Base-by-base conservation (phyloP, 2,797 vertebrate genomes). In the Yasuhikotakia modesta region DNA sequence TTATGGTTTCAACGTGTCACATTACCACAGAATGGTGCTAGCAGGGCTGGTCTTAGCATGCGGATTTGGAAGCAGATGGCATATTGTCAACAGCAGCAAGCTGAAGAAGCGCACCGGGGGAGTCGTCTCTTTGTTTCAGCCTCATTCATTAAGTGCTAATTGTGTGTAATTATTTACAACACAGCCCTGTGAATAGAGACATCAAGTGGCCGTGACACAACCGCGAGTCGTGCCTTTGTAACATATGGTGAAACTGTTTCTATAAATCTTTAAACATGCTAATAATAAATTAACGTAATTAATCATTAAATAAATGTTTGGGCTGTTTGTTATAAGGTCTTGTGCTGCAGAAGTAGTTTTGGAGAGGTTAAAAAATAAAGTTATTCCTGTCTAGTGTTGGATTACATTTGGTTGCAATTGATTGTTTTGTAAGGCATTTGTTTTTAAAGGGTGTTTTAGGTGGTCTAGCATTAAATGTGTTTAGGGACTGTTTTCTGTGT, bases 1-100 rank as follows among this genome's bases (percentile, higher is more conserved):
- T 99, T 99, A 99, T 95, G 96, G 96, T 98, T 97, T 94, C 95
- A 97, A 95, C 94, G 94, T 96, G 97, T 96, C 96, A 97, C 96
- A 96, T 96, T 96, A 96, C 94, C 90, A 90, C 92, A 43, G 88
- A 90, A 92, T 93, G 92, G 93, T 90, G 93, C 84, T 95, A 92
- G 93, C 92, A 94, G 93, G 92, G 92, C 92, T 91, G 93, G 93
- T 92, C 90, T 94, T 92, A 91, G 83, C 90, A 88, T 88, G 87
- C 86, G 88, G 91, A 86, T 91, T 94, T 90, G 86, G 92, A 95
- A 95, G 96, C 96, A 99, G 96, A 99, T 98, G 97, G 96, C 94
- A 94, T 94, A 95, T 96, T 97, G 95, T 98, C 94, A 96, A 93
- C 93, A 92, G 94, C 94, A 94, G 95, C 91, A 88, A 90, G 90